Conservation (phyloP, 2,797 vertebrate species). For the Micrastur ruficollis region DNA sequence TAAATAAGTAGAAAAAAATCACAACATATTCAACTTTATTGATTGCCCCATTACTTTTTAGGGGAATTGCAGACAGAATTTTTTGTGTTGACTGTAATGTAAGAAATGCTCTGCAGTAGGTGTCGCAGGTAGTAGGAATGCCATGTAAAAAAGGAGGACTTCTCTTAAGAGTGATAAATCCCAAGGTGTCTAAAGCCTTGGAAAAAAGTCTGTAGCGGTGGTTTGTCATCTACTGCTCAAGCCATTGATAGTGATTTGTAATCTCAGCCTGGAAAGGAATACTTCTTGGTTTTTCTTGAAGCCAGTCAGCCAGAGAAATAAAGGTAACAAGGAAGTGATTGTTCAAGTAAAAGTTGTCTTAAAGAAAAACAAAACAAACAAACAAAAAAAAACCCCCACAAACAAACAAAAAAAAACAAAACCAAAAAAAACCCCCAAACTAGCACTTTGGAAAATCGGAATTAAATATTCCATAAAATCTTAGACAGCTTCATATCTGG, state of each 20-base stretch:
- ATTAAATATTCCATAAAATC: constrained; percentile 73
- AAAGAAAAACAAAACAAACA: constrained; percentile 17
- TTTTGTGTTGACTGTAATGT: neutral
- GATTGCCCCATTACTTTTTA: neutral
- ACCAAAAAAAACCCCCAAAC: too few relatives aligned
- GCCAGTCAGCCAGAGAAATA: constrained; percentile 36
- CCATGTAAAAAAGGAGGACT: neutral
- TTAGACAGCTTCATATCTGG: constrained; percentile 62
- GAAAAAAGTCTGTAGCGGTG: neutral
- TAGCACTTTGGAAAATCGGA: constrained; percentile 62
- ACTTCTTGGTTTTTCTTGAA: neutral
- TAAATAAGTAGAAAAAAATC: neutral
- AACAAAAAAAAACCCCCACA: too few relatives aligned
- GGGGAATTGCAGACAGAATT: neutral
- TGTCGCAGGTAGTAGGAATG: constrained; percentile 13
- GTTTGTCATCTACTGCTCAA: constrained; percentile 13
- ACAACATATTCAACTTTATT: neutral
- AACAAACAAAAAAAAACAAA: too few relatives aligned
- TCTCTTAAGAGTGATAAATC: constrained; percentile 6
- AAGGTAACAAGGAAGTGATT: constrained; percentile 68
- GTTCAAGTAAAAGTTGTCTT: constrained; percentile 75
- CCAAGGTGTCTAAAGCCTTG: neutral
- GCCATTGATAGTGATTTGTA: constrained; percentile 52
- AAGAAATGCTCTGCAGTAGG: neutral
- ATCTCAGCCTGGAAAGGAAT: constrained; percentile 14